phyloP scores from a whole-genome alignment of 2,113 vertebrate species.

The Clinocottus analis region DNA sequence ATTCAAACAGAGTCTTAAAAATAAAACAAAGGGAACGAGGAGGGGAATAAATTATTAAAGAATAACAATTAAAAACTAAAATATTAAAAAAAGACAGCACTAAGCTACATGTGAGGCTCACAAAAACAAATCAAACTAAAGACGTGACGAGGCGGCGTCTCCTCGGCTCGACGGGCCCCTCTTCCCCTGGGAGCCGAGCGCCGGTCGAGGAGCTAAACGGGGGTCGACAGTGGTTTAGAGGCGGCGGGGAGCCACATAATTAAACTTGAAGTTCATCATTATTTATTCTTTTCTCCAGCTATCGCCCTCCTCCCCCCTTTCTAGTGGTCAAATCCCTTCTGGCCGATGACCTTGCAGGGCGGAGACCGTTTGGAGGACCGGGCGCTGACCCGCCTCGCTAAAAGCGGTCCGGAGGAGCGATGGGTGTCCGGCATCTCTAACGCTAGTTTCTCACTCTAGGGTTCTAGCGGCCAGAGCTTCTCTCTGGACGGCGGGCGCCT shows the following conservation, averaged over 20 bases:
- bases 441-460: slow-evolving; percentile 33
- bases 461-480: neutral
- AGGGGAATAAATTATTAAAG: slow-evolving; percentile 34
- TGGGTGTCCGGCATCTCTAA: slow-evolving; percentile 24
- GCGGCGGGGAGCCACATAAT: slow-evolving; percentile 5
- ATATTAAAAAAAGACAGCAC: slow-evolving; percentile 13
- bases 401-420: slow-evolving; percentile 26
- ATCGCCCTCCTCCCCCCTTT: neutral
- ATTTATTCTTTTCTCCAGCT: slow-evolving; percentile 24
- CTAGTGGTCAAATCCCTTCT: neutral
- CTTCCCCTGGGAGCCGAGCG: too few relatives aligned
- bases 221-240: slow-evolving; percentile 5
- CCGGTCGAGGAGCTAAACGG: slow-evolving; percentile 19
- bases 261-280: slow-evolving; percentile 5
- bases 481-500: slow-evolving; percentile 24
- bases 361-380: neutral
- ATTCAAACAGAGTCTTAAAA: slow-evolving; percentile 29
- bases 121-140: slow-evolving; percentile 42
- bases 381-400: slow-evolving; percentile 15
- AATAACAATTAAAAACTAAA: neutral
- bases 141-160: slow-evolving; percentile 50
- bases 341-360: slow-evolving; percentile 7
- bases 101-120: slow-evolving; percentile 67
- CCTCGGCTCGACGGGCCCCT: too few relatives aligned
- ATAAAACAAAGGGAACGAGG: neutral